Conservation (phyloP, 2,797 vertebrate genomes). For the Ficedula albicollis region DNA sequence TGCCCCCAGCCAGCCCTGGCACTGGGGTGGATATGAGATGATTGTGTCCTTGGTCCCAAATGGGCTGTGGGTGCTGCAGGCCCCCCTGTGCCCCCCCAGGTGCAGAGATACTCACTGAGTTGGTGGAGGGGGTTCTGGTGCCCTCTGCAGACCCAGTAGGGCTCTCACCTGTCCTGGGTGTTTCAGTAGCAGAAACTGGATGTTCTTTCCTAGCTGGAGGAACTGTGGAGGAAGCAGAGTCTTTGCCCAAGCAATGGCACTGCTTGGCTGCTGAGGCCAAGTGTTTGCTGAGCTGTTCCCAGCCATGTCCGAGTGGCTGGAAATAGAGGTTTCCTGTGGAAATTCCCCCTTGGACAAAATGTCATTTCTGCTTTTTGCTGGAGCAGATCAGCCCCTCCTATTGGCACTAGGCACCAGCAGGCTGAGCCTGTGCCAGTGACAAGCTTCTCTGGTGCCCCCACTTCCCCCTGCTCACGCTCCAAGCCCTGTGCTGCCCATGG, state of each 20-base stretch:
- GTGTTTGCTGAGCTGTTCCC: not conserved
- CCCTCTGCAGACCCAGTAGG: not conserved
- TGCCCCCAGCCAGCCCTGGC: not conserved
- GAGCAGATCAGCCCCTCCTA: not conserved
- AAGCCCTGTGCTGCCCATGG: accelerated
- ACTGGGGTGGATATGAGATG: too few relatives aligned
- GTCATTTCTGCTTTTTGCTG: not conserved
- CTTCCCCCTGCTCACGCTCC: accelerated
- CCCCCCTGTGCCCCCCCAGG: accelerated
- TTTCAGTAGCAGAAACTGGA: not conserved
- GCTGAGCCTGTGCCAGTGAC: accelerated
- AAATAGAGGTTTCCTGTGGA: slow-evolving; percentile 27
- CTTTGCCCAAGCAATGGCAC: not conserved
- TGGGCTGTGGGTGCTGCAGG: not conserved
- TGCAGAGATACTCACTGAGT: not conserved
- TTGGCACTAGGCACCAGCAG: accelerated
- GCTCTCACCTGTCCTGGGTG: accelerated
- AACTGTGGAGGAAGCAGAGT: not conserved
- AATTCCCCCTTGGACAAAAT: not conserved
- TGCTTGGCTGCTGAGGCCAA: not conserved
- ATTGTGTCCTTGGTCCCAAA: not conserved
- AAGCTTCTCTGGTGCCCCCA: not conserved
- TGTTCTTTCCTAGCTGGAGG: not conserved
- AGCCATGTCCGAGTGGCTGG: not conserved
- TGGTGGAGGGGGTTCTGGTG: not conserved